phyloP scores from a whole-genome alignment of 2,113 vertebrate species.

The Poecile atricapillus region DNA sequence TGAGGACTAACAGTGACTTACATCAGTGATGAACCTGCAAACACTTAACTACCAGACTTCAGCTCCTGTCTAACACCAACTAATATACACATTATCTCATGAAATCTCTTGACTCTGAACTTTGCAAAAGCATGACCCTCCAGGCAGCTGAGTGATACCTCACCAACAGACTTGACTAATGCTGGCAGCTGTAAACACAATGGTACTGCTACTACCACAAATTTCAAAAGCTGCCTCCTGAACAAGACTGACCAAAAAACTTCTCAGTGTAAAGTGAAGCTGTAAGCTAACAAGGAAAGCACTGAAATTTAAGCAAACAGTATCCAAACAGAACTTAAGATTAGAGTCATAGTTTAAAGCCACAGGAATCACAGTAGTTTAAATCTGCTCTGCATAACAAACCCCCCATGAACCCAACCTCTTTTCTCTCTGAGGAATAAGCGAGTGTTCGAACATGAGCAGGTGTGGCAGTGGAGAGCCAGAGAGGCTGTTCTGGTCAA shows the following conservation, averaged over 20 bases:
- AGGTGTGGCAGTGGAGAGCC: background rate
- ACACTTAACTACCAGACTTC: background rate
- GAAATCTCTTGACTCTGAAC: background rate
- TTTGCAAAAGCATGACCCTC: background rate
- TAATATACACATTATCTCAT: accelerated
- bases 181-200: background rate
- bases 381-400: background rate
- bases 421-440: background rate
- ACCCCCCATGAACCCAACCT: background rate
- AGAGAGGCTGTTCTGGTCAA: background rate
- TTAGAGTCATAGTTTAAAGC: background rate
- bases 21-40: background rate
- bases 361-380: background rate
- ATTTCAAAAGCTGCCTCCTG: background rate
- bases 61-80: background rate
- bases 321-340: background rate
- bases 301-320: background rate
- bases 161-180: background rate
- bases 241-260: background rate
- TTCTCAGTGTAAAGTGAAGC: background rate
- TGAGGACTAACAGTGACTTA: background rate
- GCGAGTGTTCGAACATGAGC: accelerated
- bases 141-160: background rate
- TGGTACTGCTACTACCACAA: background rate
- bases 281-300: background rate